Evolutionary conservation across 2,113 vertebrate genomes (phyloP).

Genomic region (Hippocampus barbouri): DNA sequence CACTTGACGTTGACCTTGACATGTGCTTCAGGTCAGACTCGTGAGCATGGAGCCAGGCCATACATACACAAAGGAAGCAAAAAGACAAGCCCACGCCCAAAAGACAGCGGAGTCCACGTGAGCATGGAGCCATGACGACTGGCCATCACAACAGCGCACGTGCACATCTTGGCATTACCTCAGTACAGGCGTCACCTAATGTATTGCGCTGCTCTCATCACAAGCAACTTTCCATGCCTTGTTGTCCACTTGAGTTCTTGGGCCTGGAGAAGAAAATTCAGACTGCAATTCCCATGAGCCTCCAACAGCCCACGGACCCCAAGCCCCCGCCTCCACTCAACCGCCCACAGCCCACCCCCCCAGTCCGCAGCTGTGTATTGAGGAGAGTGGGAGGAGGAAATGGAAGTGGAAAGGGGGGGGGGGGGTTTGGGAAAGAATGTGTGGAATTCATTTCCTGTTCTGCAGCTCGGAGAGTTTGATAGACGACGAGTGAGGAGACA

Average conservation of each 20-base stretch:
- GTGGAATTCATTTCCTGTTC: constrained; percentile 66
- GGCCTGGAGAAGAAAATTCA: background rate
- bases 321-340: background rate
- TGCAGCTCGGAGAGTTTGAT: constrained; percentile 26
- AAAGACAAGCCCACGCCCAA: too few relatives aligned
- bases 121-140: too few relatives aligned
- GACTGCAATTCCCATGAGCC: constrained; percentile 39
- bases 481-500: constrained; percentile 2
- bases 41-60: too few relatives aligned
- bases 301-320: background rate
- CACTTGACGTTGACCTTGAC: too few relatives aligned
- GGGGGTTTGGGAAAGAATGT: constrained; percentile 66
- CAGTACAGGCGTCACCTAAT: too few relatives aligned
- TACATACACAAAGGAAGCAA: too few relatives aligned
- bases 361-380: constrained; percentile 2
- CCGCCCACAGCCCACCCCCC: background rate
- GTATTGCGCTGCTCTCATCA: too few relatives aligned
- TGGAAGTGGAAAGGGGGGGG: constrained; percentile 6
- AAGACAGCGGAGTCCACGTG: too few relatives aligned
- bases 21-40: too few relatives aligned
- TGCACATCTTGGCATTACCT: too few relatives aligned
- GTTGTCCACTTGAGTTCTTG: background rate
- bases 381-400: constrained; percentile 33
- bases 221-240: background rate
- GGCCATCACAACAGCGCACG: too few relatives aligned